Evolutionary conservation across 2,797 vertebrate species (phyloP).

Genomic region (Lemur catta): DNA sequence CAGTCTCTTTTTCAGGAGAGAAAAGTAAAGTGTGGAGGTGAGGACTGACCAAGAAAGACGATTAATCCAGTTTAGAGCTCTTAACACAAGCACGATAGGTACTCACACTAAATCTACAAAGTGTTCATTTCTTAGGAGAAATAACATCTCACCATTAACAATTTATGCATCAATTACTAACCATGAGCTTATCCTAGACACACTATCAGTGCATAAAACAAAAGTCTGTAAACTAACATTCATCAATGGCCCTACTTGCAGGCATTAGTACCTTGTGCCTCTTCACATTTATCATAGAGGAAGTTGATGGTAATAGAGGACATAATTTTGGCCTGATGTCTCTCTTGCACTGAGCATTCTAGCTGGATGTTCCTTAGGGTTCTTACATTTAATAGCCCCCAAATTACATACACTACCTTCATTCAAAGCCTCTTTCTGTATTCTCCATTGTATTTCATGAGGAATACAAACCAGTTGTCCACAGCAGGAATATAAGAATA

Average conservation of each 20-base stretch:
- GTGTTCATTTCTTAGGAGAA: not conserved
- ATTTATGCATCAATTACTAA: not conserved
- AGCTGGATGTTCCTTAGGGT: not conserved
- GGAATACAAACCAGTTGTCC: not conserved
- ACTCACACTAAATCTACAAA: not conserved
- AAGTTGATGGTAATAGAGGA: not conserved
- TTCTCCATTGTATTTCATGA: not conserved
- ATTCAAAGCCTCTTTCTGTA: not conserved
- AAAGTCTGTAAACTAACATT: not conserved
- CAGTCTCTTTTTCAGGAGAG: not conserved
- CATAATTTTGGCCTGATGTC: not conserved
- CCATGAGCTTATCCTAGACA: not conserved
- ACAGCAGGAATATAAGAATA: not conserved
- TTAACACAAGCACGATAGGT: not conserved
- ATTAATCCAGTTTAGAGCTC: constrained; percentile 16
- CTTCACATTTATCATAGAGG: not conserved
- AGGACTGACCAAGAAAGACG: not conserved
- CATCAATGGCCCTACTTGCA: not conserved
- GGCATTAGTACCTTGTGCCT: not conserved
- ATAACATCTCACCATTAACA: not conserved
- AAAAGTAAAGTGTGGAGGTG: not conserved
- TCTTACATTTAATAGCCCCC: not conserved
- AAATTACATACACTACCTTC: not conserved
- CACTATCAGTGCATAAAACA: not conserved
- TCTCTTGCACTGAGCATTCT: not conserved